A percentile compares a stretch with the other conserved stretches of the same genome.
phyloP scores from a whole-genome alignment of 2,797 vertebrate genomes.

The Toxotes lorentzi region DNA sequence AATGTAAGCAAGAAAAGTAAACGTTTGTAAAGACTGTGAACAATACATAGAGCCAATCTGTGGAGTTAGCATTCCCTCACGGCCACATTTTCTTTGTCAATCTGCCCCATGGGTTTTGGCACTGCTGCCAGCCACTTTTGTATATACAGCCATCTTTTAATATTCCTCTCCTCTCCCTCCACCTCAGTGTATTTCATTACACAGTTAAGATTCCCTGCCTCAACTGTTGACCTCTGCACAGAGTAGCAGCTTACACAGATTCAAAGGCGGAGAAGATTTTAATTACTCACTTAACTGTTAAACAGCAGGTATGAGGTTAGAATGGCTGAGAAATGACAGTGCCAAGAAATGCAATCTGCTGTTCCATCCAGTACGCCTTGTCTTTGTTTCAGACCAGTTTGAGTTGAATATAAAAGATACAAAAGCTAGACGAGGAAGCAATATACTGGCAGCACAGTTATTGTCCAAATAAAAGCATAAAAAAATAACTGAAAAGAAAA shows the following conservation, averaged over 20 bases:
- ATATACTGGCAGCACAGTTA: conserved; percentile 26
- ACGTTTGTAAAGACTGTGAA: neutral
- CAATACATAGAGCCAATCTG: neutral
- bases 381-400: conserved; percentile 59
- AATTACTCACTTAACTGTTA: conserved; percentile 65
- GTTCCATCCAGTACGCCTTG: conserved; percentile 29
- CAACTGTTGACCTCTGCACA: conserved; percentile 67
- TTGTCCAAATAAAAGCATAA: neutral
- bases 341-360: conserved; percentile 58
- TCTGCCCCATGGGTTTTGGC: neutral
- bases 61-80: conserved; percentile 3
- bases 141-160: conserved; percentile 13
- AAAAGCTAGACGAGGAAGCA: conserved; percentile 11
- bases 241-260: conserved; percentile 60
- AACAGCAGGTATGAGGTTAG: conserved; percentile 52
- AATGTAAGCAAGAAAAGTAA: neutral
- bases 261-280: conserved; percentile 74
- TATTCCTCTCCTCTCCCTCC: conserved; percentile 11
- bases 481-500: neutral
- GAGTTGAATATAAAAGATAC: conserved; percentile 51
- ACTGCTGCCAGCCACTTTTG: neutral
- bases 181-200: conserved; percentile 42
- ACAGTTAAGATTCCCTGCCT: conserved; percentile 71
- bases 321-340: conserved; percentile 31
- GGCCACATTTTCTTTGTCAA: conserved; percentile 6